Evolutionary conservation across 1,140 invertebrate species (phyloP).

Genomic region (Philotrypesis tridentata): DNA sequence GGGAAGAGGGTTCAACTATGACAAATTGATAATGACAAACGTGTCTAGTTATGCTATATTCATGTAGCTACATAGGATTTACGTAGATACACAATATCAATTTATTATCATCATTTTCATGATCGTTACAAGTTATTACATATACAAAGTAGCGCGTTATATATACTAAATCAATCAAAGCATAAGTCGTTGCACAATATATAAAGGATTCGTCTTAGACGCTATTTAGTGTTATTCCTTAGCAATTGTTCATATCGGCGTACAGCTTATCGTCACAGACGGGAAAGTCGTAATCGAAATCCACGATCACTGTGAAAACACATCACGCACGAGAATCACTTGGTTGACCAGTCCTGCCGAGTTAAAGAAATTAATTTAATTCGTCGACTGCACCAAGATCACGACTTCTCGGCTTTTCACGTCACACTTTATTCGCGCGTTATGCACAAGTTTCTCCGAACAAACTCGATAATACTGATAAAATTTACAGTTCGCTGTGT

Average conservation of each 20-base stretch:
- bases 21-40: slow-evolving; percentile 16
- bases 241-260: not conserved
- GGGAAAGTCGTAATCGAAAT: not conserved
- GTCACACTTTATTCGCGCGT: not conserved
- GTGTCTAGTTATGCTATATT: not conserved
- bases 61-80: slow-evolving; percentile 7
- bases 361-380: not conserved
- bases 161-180: slow-evolving; percentile 10
- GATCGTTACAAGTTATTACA: not conserved
- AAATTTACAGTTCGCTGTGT: slow-evolving; percentile 53
- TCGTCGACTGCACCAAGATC: not conserved
- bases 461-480: slow-evolving; percentile 58
- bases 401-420: not conserved
- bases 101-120: not conserved
- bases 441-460: not conserved
- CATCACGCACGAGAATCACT: too few species aligned
- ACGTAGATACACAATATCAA: slow-evolving; percentile 14
- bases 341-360: not conserved
- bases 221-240: slow-evolving; percentile 7
- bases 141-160: slow-evolving; percentile 18
- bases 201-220: slow-evolving; percentile 20
- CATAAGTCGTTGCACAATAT: not conserved
- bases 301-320: not conserved
- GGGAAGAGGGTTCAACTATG: not conserved
- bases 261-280: not conserved